Base-by-base conservation (phyloP, 1,140 invertebrate genomes). In the Coptotermes formosanus region DNA sequence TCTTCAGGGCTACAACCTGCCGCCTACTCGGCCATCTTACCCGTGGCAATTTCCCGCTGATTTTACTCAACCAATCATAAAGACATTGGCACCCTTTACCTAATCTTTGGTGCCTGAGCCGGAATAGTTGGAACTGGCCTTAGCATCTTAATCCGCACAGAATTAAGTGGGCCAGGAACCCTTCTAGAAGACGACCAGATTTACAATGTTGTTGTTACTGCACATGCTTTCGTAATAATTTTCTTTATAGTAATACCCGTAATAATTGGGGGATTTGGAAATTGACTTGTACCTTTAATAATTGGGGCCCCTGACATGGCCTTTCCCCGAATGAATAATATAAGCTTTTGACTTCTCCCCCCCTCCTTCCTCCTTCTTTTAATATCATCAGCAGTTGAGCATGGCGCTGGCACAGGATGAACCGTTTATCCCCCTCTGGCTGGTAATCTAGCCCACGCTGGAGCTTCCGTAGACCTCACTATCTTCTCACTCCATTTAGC, bases 201-300 rank as follows among this genome's bases (percentile, higher is more conserved):
- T n/a, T n/a, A n/a, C n/a, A n/a, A n/a, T n/a, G n/a, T n/a, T n/a
- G n/a, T n/a, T n/a, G n/a, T n/a, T n/a, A n/a, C 95, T 19, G 91
- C 92, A 12, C 95, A 96, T 92, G 95, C 94, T 87, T 95, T 96
- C 91, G 89, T 95, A 88, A 96, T 95, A 93, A 48, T 48, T 12
- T 95, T 96, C 91, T 95, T 96, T 92, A 94, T 95, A 92, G 94
- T 96, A 87, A 96, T 96, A 92, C 95, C 94, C 12, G 12, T 48
- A 84, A 93, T 96, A 93, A 94, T 96, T 92, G 95, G 95, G 82
- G 95, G 95, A 88, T 96, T 96, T 92, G 95, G 95, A 88, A 96
- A 96, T 91, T 96, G 94, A 93, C 90, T 96, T 90, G 90, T 96
- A 9, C 95, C 95, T 75, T 89, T 96, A 91, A 95, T 95, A 92